Evolutionary conservation across 2,888 invertebrate genomes (phyloP), one percentile per base, ranked within the genome.

Genomic region (Pheosia gnoma): DNA sequence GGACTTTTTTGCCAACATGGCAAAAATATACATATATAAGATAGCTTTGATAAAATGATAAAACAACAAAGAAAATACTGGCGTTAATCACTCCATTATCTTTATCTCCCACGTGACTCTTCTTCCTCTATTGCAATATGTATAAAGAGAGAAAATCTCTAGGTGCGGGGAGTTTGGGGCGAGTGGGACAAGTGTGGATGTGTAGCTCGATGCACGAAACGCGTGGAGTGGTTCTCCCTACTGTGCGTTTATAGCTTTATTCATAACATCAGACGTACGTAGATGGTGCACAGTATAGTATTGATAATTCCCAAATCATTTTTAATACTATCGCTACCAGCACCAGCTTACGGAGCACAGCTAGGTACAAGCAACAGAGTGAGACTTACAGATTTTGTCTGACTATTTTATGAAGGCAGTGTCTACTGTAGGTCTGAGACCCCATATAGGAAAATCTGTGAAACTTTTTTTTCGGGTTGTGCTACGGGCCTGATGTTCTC

Each of bases 151-250:
- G 37, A 37, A 36, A 10, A 37, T 53, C 10, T 37, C 52, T n/a
- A 47, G 8, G 25, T 7, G 37, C 53, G 5, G 38, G 55, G 55
- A 38, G 55, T 9, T 45, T 45, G 61, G 53, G 58, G 60, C 37
- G 59, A 59, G 13, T n/a, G 10, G 38, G 57, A 60, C 67, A 55
- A 39, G 59, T 58, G 66, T 59, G 65, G 56, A 60, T 66, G 47
- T 63, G 61, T 70, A 62, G 62, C 66, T 65, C 65, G 67, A 59
- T 61, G 72, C 71, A 75, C 77, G 75, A 75, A 72, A 70, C 76
- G 72, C 72, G 68, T 72, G 78, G 85, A 88, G 88, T 85, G 88
- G 86, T 85, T 85, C 25, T 89, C 86, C 84, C 87, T 87, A 68
- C 67, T 61, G 61, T 71, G 58, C 66, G 67, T 83, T 88, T 85